Evolutionary conservation across 2,797 vertebrate genomes (phyloP).

Genomic region (Melanogrammus aeglefinus): DNA sequence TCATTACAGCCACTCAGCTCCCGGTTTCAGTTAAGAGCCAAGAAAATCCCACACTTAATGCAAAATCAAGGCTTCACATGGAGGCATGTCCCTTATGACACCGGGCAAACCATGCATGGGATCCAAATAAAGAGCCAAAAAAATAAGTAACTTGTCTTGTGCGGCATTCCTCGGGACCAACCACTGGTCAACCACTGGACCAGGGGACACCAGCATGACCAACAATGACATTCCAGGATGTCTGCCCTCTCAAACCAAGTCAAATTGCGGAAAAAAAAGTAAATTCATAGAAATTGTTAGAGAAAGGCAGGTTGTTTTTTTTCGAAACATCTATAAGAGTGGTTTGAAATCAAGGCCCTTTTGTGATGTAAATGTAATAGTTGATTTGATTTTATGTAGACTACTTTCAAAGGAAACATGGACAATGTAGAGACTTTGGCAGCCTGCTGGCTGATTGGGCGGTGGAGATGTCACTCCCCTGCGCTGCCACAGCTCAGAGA

Average conservation of each 20-base stretch:
- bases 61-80: not conserved
- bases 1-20: too few relatives aligned
- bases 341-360: not conserved
- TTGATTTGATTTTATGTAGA: not conserved
- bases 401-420: not conserved
- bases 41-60: not conserved
- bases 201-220: not conserved
- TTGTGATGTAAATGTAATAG: not conserved
- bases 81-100: not conserved
- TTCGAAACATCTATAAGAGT: not conserved
- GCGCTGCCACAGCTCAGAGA: constrained; percentile 39
- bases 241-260: not conserved
- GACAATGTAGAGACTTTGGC: constrained; percentile 11
- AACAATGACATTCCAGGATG: not conserved
- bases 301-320: not conserved
- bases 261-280: not conserved
- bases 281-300: not conserved
- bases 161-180: not conserved
- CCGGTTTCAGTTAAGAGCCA: too few relatives aligned
- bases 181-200: not conserved
- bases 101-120: not conserved
- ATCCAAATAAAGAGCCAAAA: not conserved
- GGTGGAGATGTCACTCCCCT: constrained; percentile 28
- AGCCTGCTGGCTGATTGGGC: constrained; percentile 32
- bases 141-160: not conserved